Base-by-base conservation (phyloP, 2,797 vertebrate species). In the Pachyuromys duprasi region DNA sequence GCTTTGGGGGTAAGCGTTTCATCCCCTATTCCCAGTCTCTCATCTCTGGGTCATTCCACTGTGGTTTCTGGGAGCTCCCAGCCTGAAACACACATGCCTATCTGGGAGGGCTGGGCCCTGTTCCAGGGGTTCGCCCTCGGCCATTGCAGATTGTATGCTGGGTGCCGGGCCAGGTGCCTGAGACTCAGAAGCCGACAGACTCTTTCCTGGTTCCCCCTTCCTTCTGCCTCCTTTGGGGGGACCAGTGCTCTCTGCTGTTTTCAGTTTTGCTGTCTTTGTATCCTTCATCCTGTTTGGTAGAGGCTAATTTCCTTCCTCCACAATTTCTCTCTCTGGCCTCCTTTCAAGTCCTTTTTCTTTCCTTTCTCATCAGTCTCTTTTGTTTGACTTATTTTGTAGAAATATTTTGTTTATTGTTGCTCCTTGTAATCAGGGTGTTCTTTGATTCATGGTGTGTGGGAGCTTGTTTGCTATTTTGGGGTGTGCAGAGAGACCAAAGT, bases 251-350 rank as follows among this genome's bases (percentile, higher is more conserved):
- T 62, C 62, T 80, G 88, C 79, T 60, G 17, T 69, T 92, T 81
- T n/a, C 79, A 55, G 17, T 69, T 92, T 81, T n/a, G 36, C 91
- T 82, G 91, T 96, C 90, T 95, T 89, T 95, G 95, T 95, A 36
- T 60, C 55, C 87, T 60, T 97, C 72, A 86, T 97, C 91, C 93
- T 91, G 72, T 94, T 67, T 22, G 18, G 76, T 12, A 8, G 89
- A 88, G 70, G 90, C 63, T 70, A 31, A 91, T 81, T 94, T 97
- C 94, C 96, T 96, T 96, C 93, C 94, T 96, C 39, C 26, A 11
- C 60, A 62, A 63, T 92, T 75, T 90, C 62, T 96, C 92, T 95
- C 79, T n/a, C 84, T 87, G 65, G 87, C 93, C 81, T 95, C 87
- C 69, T 94, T 96, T 94, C 78, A 83, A 63, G 69, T 76, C 81